These are phyloP conservation scores for Gallinago stenura DNA, from an alignment of 2,797 vertebrate genomes.

Conservation along the genomic window DNA sequence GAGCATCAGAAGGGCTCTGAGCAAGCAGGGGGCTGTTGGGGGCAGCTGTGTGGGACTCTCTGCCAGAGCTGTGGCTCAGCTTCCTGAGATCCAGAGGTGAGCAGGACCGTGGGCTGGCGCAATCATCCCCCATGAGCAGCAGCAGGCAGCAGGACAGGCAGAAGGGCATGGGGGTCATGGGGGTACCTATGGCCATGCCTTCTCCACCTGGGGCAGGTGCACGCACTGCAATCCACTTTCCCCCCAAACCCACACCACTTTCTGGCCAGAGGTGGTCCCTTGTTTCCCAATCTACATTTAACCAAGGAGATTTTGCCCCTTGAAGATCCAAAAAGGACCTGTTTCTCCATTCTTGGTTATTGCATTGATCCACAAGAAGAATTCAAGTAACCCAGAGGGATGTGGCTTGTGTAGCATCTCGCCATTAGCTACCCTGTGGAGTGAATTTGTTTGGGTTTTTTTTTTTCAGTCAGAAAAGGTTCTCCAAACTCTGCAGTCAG, in stretches of 20 bases:
- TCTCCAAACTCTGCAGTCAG: background rate
- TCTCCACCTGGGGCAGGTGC: background rate
- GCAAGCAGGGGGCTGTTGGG: background rate
- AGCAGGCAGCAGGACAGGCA: background rate
- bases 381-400: background rate
- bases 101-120: background rate
- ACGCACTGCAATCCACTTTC: background rate
- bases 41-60: background rate
- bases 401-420: background rate
- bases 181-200: accelerated
- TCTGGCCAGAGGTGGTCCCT: background rate
- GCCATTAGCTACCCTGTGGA: background rate
- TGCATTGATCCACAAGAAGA: background rate
- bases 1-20: background rate
- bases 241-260: background rate
- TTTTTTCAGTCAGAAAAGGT: background rate
- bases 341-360: background rate
- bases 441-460: background rate
- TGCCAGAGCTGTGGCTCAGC: background rate
- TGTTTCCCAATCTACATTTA: background rate
- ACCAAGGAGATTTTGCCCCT: background rate
- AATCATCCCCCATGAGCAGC: accelerated
- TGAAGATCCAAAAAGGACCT: background rate
- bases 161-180: accelerated
- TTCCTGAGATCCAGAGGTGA: background rate